Base-by-base conservation (phyloP, 2,888 invertebrate species). In the Eulithis prunata region DNA sequence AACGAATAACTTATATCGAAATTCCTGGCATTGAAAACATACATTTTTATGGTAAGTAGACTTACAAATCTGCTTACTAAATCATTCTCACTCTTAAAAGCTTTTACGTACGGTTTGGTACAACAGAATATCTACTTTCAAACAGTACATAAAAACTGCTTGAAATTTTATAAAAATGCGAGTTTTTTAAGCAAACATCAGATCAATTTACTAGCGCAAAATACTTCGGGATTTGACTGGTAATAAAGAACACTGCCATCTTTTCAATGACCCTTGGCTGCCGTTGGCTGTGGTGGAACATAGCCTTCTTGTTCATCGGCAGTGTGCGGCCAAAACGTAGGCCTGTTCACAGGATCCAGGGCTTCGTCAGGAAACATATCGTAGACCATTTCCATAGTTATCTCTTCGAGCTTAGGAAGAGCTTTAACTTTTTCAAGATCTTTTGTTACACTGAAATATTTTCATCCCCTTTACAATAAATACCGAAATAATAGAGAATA, bases 241-340 rank as follows among this genome's bases (percentile, higher is more conserved):
- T 13, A 4, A 12, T 43, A 43, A 2, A 7, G 28, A 43, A 41
- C 28, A 41, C 28, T 8, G 41, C 41, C 2, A 10, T 41, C 28
- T 41, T 21, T 28, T 58, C 46, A 71, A 67, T 69, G 62, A 47
- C 13, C 38, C 10, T 62, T 71, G 45, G 13, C 43, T 46, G 67
- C 38, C 36, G 36, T 32, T 13, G 47, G 21, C 53, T 78, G 75
- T 0, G 82, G 75, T 0, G 80, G 68, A 38, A 75, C 69, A 54
- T 87, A 89, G 0, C 83, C 87, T 2, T 81, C 72, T 68, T 92
- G 91, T 47, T 91, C 91, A 4, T 91, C 91, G 0, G 78, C 72
- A 4, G 75, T 75, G 68, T 93, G 92, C 0, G 92, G 92, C 92
- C 92, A 92, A 70, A 86, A 91, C 0, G 87, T 75, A 0, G 90